A percentile compares a stretch with the other conserved stretches of the same genome.
phyloP scores from a whole-genome alignment of 2,888 invertebrate species.

The Pyrrhia umbra region DNA sequence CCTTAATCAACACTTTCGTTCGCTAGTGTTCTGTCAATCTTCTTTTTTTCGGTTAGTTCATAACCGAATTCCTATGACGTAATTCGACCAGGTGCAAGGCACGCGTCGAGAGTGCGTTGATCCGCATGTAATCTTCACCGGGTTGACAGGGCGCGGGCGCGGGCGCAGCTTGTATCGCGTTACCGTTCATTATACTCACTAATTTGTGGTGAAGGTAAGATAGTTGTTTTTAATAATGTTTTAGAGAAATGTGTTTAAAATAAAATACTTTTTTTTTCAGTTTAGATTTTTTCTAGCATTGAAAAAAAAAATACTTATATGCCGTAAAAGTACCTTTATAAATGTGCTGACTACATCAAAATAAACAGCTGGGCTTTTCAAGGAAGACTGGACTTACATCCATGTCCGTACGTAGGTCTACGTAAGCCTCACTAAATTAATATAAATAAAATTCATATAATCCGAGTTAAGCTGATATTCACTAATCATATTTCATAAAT shows the following conservation, averaged over 20 bases:
- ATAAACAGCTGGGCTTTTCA: too few species aligned
- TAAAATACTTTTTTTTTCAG: too few species aligned
- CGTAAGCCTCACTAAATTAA: too few species aligned
- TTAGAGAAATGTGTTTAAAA: background rate
- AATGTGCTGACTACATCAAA: too few species aligned
- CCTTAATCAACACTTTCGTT: background rate
- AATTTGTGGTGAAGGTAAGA: constrained; percentile 39
- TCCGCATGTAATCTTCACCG: constrained; percentile 68
- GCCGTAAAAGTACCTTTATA: too few species aligned
- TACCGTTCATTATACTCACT: constrained; percentile 54
- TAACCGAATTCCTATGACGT: constrained; percentile 30
- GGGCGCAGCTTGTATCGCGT: constrained; percentile 56
- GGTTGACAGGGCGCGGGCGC: constrained; percentile 44
- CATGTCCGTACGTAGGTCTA: too few species aligned
- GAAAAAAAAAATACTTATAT: too few species aligned
- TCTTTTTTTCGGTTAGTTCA: background rate
- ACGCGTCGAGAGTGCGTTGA: constrained; percentile 70
- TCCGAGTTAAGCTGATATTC: too few species aligned
- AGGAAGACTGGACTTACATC: too few species aligned
- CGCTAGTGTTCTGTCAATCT: background rate
- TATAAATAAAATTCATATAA: too few species aligned
- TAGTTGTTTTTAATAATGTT: background rate
- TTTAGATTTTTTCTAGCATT: too few species aligned
- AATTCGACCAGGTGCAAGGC: constrained; percentile 64
- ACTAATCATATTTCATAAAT: too few species aligned